A percentile compares a stretch with the other conserved stretches of the same genome.
phyloP scores from a whole-genome alignment of 1,140 invertebrate species.

The Magallana ariakensis region DNA sequence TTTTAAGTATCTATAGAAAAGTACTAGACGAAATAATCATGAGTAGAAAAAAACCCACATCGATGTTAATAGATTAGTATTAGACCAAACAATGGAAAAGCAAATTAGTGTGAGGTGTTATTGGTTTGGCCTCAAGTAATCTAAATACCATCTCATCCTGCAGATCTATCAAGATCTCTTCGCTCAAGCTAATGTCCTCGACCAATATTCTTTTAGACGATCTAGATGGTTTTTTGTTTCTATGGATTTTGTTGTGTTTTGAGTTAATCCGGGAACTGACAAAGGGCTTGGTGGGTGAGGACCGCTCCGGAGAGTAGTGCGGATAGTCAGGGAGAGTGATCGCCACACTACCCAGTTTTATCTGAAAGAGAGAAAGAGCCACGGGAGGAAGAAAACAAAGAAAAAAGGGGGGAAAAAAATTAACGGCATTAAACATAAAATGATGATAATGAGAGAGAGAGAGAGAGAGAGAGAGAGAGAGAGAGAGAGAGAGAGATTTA shows the following conservation, averaged over 20 bases:
- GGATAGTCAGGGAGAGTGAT: not conserved
- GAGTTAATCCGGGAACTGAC: constrained; percentile 9
- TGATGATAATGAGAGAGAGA: no score
- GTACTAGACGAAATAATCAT: no score
- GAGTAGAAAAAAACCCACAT: no score
- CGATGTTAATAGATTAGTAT: no score
- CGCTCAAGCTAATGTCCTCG: constrained; percentile 5
- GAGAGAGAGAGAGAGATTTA: no score
- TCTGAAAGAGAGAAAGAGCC: constrained; percentile 16
- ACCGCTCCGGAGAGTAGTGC: not conserved
- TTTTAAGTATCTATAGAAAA: no score
- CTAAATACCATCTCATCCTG: constrained; percentile 13
- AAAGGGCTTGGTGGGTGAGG: constrained; percentile 5
- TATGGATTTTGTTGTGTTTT: constrained; percentile 19
- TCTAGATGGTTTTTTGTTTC: constrained; percentile 15
- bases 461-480: no score
- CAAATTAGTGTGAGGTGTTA: no score
- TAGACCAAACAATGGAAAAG: no score
- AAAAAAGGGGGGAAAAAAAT: no score
- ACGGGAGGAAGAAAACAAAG: not conserved
- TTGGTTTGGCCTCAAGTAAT: not conserved
- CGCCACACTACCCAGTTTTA: constrained; percentile 13
- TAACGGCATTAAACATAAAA: no score
- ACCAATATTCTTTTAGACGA: constrained; percentile 21
- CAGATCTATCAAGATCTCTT: constrained; percentile 7